Evolutionary conservation across 2,113 vertebrate genomes (phyloP).

Genomic region (Phylloscopus trochiloides): DNA sequence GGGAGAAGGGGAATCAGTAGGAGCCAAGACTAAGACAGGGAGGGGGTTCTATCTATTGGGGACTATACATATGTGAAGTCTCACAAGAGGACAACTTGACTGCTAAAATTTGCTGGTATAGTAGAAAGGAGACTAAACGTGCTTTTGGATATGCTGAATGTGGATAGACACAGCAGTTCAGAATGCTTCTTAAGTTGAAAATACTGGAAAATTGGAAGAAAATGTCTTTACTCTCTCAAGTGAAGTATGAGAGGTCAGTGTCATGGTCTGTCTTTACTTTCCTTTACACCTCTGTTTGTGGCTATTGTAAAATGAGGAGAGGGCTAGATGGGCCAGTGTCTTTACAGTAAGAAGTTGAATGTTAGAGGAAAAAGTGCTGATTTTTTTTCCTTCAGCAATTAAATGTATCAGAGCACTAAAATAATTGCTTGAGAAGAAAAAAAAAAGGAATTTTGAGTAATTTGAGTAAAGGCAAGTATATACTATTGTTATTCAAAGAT

Average conservation of each 20-base stretch:
- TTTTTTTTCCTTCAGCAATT: background rate
- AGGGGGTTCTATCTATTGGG: accelerated
- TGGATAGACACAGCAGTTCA: background rate
- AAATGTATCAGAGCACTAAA: background rate
- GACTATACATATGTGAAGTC: background rate
- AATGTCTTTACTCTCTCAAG: background rate
- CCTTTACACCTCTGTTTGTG: background rate
- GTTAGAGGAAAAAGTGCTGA: background rate
- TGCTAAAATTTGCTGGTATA: background rate
- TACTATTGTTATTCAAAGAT: background rate
- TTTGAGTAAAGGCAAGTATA: background rate
- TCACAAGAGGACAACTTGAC: background rate
- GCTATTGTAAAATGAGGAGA: background rate
- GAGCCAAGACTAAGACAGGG: background rate
- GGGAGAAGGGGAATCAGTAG: background rate
- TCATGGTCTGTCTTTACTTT: background rate
- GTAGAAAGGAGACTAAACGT: background rate
- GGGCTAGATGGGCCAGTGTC: background rate
- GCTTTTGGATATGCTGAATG: background rate
- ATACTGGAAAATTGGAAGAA: background rate
- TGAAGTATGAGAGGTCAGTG: background rate
- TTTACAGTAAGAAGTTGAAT: background rate
- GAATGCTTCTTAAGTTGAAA: background rate
- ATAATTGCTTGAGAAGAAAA: background rate
- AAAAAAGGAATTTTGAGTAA: background rate